These are phyloP conservation scores for Brachionus koreanus DNA, from an alignment of 1,140 invertebrate species.

Conservation along the genomic window DNA sequence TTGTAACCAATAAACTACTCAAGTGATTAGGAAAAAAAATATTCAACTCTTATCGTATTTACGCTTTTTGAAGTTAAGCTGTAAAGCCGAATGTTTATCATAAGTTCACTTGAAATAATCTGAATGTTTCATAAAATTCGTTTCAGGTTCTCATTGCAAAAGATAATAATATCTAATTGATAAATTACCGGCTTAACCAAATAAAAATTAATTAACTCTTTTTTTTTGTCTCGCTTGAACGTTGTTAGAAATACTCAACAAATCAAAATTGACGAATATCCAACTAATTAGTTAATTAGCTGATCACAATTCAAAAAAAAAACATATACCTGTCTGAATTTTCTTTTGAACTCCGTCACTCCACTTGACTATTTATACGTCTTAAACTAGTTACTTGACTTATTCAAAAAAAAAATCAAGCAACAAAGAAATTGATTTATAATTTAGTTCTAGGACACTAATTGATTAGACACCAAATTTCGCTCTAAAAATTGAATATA, in stretches of 20 bases:
- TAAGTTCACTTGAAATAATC: conserved; percentile 15
- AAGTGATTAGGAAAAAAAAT: not conserved
- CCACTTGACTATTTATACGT: not conserved
- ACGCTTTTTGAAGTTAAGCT: not conserved
- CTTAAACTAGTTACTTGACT: conserved; percentile 15
- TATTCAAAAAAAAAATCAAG: conserved; percentile 21
- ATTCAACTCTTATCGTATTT: not conserved
- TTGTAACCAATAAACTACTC: conserved; percentile 33
- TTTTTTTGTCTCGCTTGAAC: conserved; percentile 10
- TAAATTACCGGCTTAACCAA: conserved; percentile 16
- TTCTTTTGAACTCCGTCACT: conserved; percentile 6
- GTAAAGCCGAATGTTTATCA: conserved; percentile 38
- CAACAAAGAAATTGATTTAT: conserved; percentile 32
- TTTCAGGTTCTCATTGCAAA: conserved; percentile 6
- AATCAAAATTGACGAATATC: conserved; percentile 13
- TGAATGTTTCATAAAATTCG: not conserved
- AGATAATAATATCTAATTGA: conserved; percentile 44
- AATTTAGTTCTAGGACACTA: conserved; percentile 37
- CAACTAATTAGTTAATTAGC: conserved; percentile 25
- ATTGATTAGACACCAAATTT: conserved; percentile 23
- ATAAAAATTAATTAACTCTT: not conserved
- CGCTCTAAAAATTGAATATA: conserved; percentile 14
- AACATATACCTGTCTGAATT: not conserved
- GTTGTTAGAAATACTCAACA: conserved; percentile 4
- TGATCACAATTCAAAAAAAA: conserved; percentile 16